Evolutionary conservation across 2,113 vertebrate species (phyloP).

Genomic region (Pipa parva): DNA sequence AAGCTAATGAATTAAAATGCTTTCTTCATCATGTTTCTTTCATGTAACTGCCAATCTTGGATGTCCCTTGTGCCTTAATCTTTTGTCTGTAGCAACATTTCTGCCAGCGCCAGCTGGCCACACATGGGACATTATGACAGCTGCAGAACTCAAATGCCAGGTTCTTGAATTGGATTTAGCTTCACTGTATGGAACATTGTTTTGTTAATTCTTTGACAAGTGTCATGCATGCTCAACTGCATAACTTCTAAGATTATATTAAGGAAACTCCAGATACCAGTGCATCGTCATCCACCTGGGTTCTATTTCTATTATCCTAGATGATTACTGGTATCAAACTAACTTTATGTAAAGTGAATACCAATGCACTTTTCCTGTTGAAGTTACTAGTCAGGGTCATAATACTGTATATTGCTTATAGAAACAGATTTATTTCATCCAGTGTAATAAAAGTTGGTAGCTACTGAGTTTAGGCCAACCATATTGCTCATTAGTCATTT

Average conservation of each 20-base stretch:
- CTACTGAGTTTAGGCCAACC: too few relatives aligned
- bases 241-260: conserved; percentile 35
- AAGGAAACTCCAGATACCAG: conserved; percentile 29
- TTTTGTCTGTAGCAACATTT: conserved; percentile 32
- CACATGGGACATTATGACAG: conserved; percentile 41
- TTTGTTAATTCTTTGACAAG: conserved; percentile 39
- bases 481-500: too few relatives aligned
- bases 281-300: conserved; percentile 32
- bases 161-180: conserved; percentile 30
- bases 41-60: conserved; percentile 39
- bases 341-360: too few relatives aligned
- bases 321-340: conserved; percentile 12
- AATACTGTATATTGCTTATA: too few relatives aligned
- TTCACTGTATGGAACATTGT: conserved; percentile 27
- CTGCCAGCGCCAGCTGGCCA: conserved; percentile 41
- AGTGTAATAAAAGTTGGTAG: too few relatives aligned
- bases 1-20: conserved; percentile 31
- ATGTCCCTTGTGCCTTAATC: conserved; percentile 33
- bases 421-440: too few relatives aligned
- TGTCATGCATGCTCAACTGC: conserved; percentile 32
- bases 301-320: not conserved
- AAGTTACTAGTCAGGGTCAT: too few relatives aligned
- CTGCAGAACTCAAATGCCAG: conserved; percentile 40
- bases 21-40: conserved; percentile 39
- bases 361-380: too few relatives aligned